Evolutionary conservation across 2,113 vertebrate genomes (phyloP).

Genomic region (Petrocephalus zakoni): DNA sequence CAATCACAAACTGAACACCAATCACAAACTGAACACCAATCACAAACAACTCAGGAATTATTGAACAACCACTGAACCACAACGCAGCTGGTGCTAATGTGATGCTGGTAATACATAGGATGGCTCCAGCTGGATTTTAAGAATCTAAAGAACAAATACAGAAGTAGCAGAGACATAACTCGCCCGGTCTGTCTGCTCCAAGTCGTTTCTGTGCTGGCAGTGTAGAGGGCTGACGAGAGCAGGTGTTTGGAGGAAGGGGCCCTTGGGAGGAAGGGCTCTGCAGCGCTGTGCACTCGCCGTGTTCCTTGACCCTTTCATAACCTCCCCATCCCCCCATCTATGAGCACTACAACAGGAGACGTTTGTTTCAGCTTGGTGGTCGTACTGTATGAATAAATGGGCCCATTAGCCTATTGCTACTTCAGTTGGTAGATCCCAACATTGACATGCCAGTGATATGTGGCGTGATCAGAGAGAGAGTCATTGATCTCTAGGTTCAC

Average conservation of each 20-base stretch:
- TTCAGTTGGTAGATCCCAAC: not conserved
- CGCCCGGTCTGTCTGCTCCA: not conserved
- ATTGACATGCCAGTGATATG: not conserved
- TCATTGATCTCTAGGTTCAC: not conserved
- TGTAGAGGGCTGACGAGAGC: not conserved
- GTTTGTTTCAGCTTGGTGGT: not conserved
- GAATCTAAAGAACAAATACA: too few relatives aligned
- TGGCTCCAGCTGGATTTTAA: not conserved
- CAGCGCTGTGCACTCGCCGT: not conserved
- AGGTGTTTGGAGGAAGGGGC: not conserved
- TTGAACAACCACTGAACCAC: not conserved
- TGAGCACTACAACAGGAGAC: not conserved
- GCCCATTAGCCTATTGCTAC: not conserved
- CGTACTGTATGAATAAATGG: not conserved
- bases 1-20: not conserved
- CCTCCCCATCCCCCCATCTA: not conserved
- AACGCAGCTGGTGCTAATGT: not conserved
- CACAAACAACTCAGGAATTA: not conserved
- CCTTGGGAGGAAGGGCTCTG: not conserved
- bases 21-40: not conserved
- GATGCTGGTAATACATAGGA: not conserved
- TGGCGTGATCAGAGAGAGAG: not conserved
- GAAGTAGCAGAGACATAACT: not conserved
- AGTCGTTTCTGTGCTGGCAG: not conserved
- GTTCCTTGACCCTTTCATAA: not conserved